Conservation (phyloP, 2,888 invertebrate genomes). For the Muschampia plurimacula region DNA sequence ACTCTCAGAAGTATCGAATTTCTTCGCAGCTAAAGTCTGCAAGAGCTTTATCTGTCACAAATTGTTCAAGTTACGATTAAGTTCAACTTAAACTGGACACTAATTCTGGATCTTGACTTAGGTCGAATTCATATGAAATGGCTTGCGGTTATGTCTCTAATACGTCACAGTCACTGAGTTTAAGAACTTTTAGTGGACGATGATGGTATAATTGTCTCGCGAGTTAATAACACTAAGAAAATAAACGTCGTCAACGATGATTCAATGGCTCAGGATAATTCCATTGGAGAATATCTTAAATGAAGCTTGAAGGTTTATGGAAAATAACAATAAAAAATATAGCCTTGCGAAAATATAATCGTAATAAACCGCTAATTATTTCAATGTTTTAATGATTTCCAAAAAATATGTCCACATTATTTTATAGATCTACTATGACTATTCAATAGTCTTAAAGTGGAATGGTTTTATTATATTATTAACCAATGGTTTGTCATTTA, state of each 20-base stretch:
- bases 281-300: slow-evolving; percentile 10
- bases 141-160: slow-evolving; percentile 7
- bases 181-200: slow-evolving; percentile 8
- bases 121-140: slow-evolving; percentile 9
- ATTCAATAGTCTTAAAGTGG: not conserved
- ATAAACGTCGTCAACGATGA: slow-evolving; percentile 21
- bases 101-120: not conserved
- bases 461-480: not conserved
- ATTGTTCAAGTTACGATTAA: not conserved
- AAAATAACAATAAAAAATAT: not conserved
- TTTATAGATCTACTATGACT: not conserved
- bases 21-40: not conserved
- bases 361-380: not conserved
- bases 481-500: no score
- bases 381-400: not conserved
- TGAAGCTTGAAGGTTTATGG: not conserved
- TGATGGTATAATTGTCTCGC: slow-evolving; percentile 22
- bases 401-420: not conserved
- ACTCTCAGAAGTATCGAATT: not conserved
- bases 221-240: slow-evolving; percentile 20
- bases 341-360: not conserved
- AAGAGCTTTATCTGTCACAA: not conserved
- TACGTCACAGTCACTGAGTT: slow-evolving; percentile 24
- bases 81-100: slow-evolving; percentile 1
- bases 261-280: slow-evolving; percentile 22